These are phyloP conservation scores for Phengaris alcon DNA, from an alignment of 2,888 invertebrate genomes.

Conservation along the genomic window DNA sequence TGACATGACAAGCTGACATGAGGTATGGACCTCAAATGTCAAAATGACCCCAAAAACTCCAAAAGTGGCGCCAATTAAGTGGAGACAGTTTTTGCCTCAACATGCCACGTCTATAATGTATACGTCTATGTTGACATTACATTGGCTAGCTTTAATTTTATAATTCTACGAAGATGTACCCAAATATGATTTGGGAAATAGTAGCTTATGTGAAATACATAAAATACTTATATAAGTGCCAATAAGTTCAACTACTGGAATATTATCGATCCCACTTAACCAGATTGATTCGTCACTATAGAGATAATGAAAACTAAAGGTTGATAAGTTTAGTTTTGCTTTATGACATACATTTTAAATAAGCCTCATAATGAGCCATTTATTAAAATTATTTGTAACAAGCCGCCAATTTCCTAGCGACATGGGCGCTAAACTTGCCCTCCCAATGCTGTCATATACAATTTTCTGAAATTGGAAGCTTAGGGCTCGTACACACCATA, in stretches of 20 bases:
- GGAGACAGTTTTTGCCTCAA: no score
- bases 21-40: no score
- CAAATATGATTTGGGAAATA: no score
- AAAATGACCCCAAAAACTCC: no score
- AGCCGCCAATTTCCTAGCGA: conserved; percentile 3
- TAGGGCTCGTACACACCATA: background rate
- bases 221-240: background rate
- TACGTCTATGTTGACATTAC: no score
- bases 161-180: no score
- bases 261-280: background rate
- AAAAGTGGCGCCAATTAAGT: no score
- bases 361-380: background rate
- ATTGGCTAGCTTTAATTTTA: no score
- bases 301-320: background rate
- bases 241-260: background rate
- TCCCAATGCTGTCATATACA: background rate
- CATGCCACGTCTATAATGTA: no score
- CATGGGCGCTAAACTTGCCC: conserved; percentile 1
- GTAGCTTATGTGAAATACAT: no score
- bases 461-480: background rate
- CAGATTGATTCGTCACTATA: background rate
- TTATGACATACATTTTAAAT: background rate
- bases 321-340: background rate
- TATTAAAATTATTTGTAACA: background rate
- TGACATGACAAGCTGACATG: no score